A percentile compares a stretch with the other conserved stretches of the same genome.
Conservation (phyloP, 1,140 invertebrate genomes). For the Telenomus remus region DNA sequence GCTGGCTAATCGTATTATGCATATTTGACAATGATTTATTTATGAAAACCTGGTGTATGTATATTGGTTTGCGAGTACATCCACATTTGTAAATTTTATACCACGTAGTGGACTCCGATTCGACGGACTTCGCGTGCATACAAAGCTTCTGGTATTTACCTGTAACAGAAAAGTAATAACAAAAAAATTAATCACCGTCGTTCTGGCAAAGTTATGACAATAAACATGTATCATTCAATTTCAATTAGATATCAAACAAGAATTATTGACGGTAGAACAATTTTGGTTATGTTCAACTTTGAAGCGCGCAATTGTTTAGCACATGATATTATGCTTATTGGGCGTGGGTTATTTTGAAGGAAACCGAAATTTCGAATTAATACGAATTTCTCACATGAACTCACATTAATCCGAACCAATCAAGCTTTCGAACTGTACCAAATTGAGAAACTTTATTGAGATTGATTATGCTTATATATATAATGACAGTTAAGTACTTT, state of each 20-base stretch:
- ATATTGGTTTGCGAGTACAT: too few relatives aligned
- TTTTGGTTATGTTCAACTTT: slow-evolving; percentile 12
- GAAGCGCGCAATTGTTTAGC: slow-evolving; percentile 6
- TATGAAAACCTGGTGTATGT: neutral
- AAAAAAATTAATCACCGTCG: neutral
- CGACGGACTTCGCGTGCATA: too few relatives aligned
- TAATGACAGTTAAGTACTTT: slow-evolving; percentile 19
- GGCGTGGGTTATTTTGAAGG: slow-evolving; percentile 17
- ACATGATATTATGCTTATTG: slow-evolving; percentile 18
- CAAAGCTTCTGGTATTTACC: slow-evolving; percentile 11
- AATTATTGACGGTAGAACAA: slow-evolving; percentile 3
- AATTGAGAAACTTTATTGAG: slow-evolving; percentile 38
- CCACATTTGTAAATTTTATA: too few relatives aligned
- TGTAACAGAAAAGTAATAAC: slow-evolving; percentile 22
- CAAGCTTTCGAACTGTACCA: slow-evolving; percentile 19
- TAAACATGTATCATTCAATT: neutral
- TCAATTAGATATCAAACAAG: neutral
- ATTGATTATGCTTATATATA: slow-evolving; percentile 30
- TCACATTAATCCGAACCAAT: slow-evolving; percentile 33
- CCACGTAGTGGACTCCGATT: too few relatives aligned
- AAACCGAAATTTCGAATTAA: slow-evolving; percentile 43
- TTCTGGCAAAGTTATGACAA: neutral
- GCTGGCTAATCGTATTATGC: slow-evolving; percentile 21
- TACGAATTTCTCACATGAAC: slow-evolving; percentile 44
- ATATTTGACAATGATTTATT: slow-evolving; percentile 29